These are phyloP conservation scores for Drosophila gunungcola DNA, from an alignment of 1,140 invertebrate genomes.

Conservation along the genomic window DNA sequence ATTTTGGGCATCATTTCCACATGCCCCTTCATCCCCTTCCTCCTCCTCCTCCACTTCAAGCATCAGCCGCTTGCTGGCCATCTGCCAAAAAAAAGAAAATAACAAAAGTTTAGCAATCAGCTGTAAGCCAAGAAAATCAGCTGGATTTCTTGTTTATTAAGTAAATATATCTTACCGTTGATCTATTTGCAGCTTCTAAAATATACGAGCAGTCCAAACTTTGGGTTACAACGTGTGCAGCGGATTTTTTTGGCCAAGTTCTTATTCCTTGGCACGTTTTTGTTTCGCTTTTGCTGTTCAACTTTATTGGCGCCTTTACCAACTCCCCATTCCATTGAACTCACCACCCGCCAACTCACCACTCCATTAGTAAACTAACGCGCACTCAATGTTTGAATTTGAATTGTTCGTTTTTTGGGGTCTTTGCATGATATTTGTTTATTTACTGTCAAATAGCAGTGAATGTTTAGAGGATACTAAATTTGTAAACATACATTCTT, in stretches of 20 bases:
- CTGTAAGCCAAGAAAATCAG: constrained; percentile 23
- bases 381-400: constrained; percentile 16
- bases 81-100: constrained; percentile 24
- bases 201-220: not conserved
- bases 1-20: not conserved
- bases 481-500: too few species aligned
- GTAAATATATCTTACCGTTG: constrained; percentile 7
- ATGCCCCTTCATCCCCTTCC: not conserved
- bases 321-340: constrained; percentile 6
- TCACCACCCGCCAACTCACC: constrained; percentile 10
- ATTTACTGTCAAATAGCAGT: not conserved
- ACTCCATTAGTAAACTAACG: not conserved
- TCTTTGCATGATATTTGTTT: not conserved
- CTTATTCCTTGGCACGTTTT: not conserved
- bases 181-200: not conserved
- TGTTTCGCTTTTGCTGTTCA: constrained; percentile 22
- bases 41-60: constrained; percentile 17
- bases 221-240: not conserved
- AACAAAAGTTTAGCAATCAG: constrained; percentile 16
- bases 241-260: constrained; percentile 1
- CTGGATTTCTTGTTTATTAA: not conserved
- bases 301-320: constrained; percentile 24
- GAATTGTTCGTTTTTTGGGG: not conserved
- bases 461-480: not conserved
- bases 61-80: constrained; percentile 51